A percentile compares a stretch with the other conserved stretches of the same genome.
Evolutionary conservation across 2,113 vertebrate species (phyloP).

Genomic region (Paedocypris sp.): DNA sequence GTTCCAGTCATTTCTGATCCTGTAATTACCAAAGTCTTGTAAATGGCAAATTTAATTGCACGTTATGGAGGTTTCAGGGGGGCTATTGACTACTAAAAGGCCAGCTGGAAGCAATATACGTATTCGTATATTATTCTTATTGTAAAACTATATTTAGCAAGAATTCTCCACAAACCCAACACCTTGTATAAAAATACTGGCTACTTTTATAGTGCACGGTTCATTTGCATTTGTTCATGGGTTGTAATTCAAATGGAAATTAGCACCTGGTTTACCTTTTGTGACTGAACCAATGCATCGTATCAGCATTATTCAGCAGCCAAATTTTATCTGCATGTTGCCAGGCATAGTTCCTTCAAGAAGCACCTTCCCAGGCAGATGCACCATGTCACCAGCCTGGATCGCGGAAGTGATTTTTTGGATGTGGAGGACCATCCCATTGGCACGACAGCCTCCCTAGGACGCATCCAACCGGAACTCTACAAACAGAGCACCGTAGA

Average conservation of each 20-base stretch:
- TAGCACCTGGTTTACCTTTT: slow-evolving; percentile 14
- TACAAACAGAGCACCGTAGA: slow-evolving; percentile 57
- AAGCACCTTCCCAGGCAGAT: slow-evolving; percentile 41
- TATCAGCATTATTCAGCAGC: background rate
- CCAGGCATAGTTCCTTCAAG: slow-evolving; percentile 74
- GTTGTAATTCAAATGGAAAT: slow-evolving; percentile 7
- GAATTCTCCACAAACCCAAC: background rate
- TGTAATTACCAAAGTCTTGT: slow-evolving; percentile 14
- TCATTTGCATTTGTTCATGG: background rate
- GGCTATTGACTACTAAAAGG: slow-evolving; percentile 2
- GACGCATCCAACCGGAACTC: slow-evolving; percentile 68
- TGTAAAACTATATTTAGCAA: background rate
- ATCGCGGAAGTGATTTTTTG: slow-evolving; percentile 35
- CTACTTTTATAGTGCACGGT: background rate
- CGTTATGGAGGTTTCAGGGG: background rate
- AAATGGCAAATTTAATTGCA: slow-evolving; percentile 17
- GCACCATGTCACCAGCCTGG: slow-evolving; percentile 44
- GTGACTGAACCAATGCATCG: background rate
- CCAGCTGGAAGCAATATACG: background rate
- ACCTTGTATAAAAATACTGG: background rate
- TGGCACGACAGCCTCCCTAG: slow-evolving; percentile 47
- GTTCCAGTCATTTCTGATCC: slow-evolving; percentile 18
- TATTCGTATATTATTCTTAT: background rate
- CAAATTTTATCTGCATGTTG: slow-evolving; percentile 11
- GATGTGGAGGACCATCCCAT: slow-evolving; percentile 57